Evolutionary conservation across 2,888 invertebrate genomes (phyloP).

Genomic region (Conops quadrifasciatus): DNA sequence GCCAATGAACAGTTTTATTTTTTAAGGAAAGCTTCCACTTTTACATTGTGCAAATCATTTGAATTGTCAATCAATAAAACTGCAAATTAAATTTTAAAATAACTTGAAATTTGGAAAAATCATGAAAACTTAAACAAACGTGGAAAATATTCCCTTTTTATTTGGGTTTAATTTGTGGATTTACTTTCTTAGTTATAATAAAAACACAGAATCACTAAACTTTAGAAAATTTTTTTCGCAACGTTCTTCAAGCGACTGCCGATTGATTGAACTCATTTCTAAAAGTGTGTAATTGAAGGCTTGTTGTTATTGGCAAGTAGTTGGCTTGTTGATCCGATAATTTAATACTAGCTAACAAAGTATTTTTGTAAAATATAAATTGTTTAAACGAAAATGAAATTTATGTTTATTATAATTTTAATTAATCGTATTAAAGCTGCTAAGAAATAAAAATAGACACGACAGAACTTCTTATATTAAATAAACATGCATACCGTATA

Average conservation of each 20-base stretch:
- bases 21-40: too few species aligned
- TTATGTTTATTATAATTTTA: slow-evolving; percentile 28
- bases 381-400: slow-evolving; percentile 24
- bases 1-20: too few species aligned
- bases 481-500: slow-evolving; percentile 1
- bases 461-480: slow-evolving; percentile 16
- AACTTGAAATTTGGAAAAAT: too few species aligned
- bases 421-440: slow-evolving; percentile 14
- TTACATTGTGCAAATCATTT: too few species aligned
- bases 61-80: too few species aligned
- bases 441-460: not conserved
- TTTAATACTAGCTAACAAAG: slow-evolving; percentile 9
- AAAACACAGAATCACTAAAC: too few species aligned
- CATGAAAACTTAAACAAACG: too few species aligned
- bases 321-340: slow-evolving; percentile 24
- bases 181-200: too few species aligned
- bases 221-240: not conserved
- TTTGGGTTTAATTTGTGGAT: too few species aligned
- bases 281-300: not conserved
- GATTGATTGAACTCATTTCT: slow-evolving; percentile 29
- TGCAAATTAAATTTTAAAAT: too few species aligned
- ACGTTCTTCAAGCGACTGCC: not conserved
- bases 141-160: too few species aligned
- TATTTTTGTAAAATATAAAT: slow-evolving; percentile 33
- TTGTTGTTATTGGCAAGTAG: slow-evolving; percentile 6